Conservation (phyloP, 2,888 invertebrate species). For the Ectemnius continuus region DNA sequence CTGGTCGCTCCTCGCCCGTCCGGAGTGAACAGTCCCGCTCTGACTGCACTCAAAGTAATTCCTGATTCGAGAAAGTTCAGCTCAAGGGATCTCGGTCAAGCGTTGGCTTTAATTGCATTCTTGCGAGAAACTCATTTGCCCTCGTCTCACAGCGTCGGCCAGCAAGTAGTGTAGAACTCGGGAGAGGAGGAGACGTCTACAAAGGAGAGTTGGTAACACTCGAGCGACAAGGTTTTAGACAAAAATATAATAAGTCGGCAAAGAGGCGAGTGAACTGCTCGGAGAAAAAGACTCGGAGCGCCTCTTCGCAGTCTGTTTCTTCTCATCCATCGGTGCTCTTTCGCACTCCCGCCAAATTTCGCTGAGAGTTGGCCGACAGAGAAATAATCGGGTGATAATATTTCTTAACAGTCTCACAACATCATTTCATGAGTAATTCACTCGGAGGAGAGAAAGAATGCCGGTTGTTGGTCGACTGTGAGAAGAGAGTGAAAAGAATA, state of each 20-base stretch:
- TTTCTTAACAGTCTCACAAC: slow-evolving; percentile 2
- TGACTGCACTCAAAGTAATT: slow-evolving; percentile 4
- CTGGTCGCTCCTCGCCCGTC: neutral
- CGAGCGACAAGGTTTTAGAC: neutral
- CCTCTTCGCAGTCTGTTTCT: neutral
- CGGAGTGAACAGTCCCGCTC: too few relatives aligned
- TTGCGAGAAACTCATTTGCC: neutral
- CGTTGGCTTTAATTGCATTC: slow-evolving; percentile 4
- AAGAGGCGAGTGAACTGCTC: neutral
- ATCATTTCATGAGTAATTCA: slow-evolving; percentile 26
- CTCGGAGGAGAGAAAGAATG: neutral
- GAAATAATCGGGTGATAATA: neutral
- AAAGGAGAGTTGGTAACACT: neutral
- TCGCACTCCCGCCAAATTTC: neutral
- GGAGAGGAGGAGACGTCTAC: too few relatives aligned
- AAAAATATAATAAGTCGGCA: slow-evolving; percentile 1
- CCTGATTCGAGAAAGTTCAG: slow-evolving; percentile 6
- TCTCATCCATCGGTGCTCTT: neutral
- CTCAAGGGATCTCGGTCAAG: neutral
- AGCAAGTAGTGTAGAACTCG: too few relatives aligned
- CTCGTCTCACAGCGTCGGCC: too few relatives aligned
- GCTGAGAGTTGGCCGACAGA: neutral
- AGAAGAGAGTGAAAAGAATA: slow-evolving; percentile 3
- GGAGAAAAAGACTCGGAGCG: neutral
- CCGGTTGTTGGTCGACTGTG: neutral